Evolutionary conservation across 30 jellyfish, hydroid and myxozoan species (phyloP).

Genomic region (Turritopsis rubra): DNA sequence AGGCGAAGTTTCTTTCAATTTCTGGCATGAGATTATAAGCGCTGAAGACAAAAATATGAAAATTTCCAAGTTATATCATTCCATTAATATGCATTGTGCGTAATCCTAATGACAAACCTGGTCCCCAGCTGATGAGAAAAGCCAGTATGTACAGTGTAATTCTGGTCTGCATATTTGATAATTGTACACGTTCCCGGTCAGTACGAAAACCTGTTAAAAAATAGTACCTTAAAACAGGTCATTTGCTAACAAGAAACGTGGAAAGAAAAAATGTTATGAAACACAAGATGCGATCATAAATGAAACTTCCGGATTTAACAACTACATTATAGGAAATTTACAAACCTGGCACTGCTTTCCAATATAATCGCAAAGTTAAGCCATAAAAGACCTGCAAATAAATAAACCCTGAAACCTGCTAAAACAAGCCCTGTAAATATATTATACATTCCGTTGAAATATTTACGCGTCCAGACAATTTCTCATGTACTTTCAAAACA

Average conservation of each 20-base stretch:
- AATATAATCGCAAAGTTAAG: slow-evolving; percentile 54
- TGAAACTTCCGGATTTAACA: too few relatives aligned
- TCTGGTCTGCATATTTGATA: slow-evolving; percentile 55
- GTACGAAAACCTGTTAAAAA: slow-evolving; percentile 58
- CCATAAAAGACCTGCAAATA: slow-evolving; percentile 49
- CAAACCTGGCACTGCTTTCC: slow-evolving; percentile 71
- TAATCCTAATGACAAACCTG: slow-evolving; percentile 39
- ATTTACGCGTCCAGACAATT: not conserved
- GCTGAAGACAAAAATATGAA: not conserved
- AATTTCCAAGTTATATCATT: too few relatives aligned
- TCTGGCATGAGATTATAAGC: not conserved
- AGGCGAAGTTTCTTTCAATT: not conserved
- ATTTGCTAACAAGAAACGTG: too few relatives aligned
- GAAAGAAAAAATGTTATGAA: too few relatives aligned
- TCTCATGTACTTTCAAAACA: not conserved
- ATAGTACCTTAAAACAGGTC: too few relatives aligned
- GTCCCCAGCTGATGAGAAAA: slow-evolving; percentile 81
- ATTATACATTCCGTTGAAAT: too few relatives aligned
- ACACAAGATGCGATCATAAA: too few relatives aligned
- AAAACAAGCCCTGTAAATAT: slow-evolving; percentile 11
- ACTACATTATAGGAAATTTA: too few relatives aligned
- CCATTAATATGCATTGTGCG: too few relatives aligned
- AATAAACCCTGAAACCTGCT: too few relatives aligned
- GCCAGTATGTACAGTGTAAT: slow-evolving; percentile 55
- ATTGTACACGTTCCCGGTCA: slow-evolving; percentile 65